Conservation (phyloP, 2,797 vertebrate species). For the Artibeus lituratus region DNA sequence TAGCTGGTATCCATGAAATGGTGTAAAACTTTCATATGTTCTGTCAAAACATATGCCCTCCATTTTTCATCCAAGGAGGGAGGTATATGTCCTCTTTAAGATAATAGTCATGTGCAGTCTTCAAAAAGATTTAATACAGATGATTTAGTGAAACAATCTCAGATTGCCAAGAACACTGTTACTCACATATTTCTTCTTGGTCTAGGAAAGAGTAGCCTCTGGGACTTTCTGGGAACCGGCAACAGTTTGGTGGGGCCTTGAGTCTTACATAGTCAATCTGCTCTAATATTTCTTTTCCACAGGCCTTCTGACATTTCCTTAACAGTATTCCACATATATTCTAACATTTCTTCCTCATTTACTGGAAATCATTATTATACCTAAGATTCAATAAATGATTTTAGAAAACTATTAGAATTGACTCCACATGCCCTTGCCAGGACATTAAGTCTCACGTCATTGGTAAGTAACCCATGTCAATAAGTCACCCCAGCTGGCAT, state of each 20-base stretch:
- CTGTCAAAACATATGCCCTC: neutral
- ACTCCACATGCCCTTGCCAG: neutral
- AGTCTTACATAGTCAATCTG: neutral
- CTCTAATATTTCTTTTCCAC: neutral
- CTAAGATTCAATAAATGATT: neutral
- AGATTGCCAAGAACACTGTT: neutral
- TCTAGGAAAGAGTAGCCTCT: neutral
- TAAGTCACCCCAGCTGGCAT: neutral
- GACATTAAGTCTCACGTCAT: neutral
- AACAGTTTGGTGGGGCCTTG: neutral
- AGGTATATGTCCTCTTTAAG: neutral
- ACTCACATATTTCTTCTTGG: neutral
- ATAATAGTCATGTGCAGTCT: neutral
- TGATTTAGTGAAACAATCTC: neutral
- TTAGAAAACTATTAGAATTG: neutral
- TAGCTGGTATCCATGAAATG: neutral
- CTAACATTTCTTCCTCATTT: neutral
- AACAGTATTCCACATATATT: neutral
- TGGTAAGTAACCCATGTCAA: neutral
- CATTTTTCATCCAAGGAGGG: neutral
- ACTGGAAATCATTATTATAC: neutral
- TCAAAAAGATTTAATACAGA: neutral
- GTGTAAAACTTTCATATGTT: neutral
- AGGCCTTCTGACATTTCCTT: neutral
- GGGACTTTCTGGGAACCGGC: neutral